These are phyloP conservation scores for Contarinia nasturtii DNA, from an alignment of 1,140 invertebrate species.

Conservation along the genomic window DNA sequence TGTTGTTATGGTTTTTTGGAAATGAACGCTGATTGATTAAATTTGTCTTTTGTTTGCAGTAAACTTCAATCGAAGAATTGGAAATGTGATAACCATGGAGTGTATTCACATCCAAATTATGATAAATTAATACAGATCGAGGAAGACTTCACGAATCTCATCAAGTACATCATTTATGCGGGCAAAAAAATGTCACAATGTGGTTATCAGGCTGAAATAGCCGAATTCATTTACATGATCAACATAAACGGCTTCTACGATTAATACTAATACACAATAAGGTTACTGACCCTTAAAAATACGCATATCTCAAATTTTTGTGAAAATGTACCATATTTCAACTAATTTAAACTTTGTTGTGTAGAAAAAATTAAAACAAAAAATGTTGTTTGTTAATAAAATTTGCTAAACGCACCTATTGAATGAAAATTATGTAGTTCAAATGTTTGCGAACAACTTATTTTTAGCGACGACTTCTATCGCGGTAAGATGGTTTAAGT, in stretches of 20 bases:
- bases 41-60: not conserved
- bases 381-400: too few relatives aligned
- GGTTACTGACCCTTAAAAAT: too few relatives aligned
- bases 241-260: constrained; percentile 20
- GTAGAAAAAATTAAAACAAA: too few relatives aligned
- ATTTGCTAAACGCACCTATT: too few relatives aligned
- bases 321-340: too few relatives aligned
- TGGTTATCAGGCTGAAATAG: constrained; percentile 21
- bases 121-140: constrained; percentile 16
- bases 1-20: not conserved
- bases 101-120: constrained; percentile 12
- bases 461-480: too few relatives aligned
- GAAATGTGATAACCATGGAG: not conserved
- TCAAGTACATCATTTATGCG: constrained; percentile 19
- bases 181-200: constrained; percentile 17
- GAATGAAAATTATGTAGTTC: too few relatives aligned
- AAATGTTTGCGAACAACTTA: too few relatives aligned
- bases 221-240: constrained; percentile 17
- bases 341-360: too few relatives aligned
- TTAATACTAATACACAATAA: too few relatives aligned
- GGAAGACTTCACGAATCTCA: constrained; percentile 18
- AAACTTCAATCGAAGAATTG: not conserved
- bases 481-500: too few relatives aligned
- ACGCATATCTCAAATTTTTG: too few relatives aligned
- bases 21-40: not conserved